These are phyloP conservation scores for Catocala sponsa DNA, from an alignment of 2,888 invertebrate species.

Conservation along the genomic window DNA sequence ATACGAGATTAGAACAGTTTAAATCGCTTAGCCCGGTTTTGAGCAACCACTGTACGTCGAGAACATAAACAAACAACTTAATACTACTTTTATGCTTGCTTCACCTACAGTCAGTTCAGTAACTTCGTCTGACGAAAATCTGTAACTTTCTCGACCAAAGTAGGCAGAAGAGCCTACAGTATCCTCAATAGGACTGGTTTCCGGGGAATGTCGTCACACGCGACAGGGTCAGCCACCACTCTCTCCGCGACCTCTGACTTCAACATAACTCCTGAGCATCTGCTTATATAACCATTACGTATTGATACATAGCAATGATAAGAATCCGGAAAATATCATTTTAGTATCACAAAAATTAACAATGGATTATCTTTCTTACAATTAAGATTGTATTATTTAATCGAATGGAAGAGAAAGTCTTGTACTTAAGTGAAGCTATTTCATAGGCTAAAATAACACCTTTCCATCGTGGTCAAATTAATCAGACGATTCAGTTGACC, in stretches of 20 bases:
- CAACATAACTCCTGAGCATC: slow-evolving; percentile 51
- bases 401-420: slow-evolving; percentile 42
- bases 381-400: slow-evolving; percentile 32
- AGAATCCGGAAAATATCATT: slow-evolving; percentile 39
- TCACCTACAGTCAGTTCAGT: neutral
- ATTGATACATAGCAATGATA: slow-evolving; percentile 43
- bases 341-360: slow-evolving; percentile 36
- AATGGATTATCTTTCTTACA: slow-evolving; percentile 21
- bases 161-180: slow-evolving; percentile 20
- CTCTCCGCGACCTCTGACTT: slow-evolving; percentile 73
- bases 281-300: slow-evolving; percentile 53
- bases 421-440: slow-evolving; percentile 30
- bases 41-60: too few relatives aligned
- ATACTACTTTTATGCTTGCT: too few relatives aligned
- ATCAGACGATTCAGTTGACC: slow-evolving; percentile 26
- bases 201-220: slow-evolving; percentile 51
- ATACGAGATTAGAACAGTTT: too few relatives aligned
- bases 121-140: slow-evolving; percentile 1
- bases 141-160: slow-evolving; percentile 38
- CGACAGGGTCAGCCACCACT: slow-evolving; percentile 61
- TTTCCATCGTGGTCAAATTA: slow-evolving; percentile 1
- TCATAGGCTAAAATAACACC: slow-evolving; percentile 16
- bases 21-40: too few relatives aligned
- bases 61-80: too few relatives aligned
- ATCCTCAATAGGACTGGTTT: slow-evolving; percentile 38